A percentile compares a stretch with the other conserved stretches of the same genome.
Conservation (phyloP, 2,797 vertebrate genomes). For the Parauchenoglanis ngamensis region DNA sequence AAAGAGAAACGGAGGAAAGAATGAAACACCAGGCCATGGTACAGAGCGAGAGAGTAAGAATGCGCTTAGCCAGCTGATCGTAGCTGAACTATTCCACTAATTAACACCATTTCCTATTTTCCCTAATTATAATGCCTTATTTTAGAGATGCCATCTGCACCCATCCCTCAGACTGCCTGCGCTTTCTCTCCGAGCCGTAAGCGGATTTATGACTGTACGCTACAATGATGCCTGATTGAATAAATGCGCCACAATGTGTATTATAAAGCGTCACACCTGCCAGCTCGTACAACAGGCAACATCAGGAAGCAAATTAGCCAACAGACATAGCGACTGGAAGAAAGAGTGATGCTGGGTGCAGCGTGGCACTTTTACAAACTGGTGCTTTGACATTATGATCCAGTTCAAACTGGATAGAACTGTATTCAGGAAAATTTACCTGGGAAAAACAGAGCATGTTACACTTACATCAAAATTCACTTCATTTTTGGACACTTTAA, state of each 20-base stretch:
- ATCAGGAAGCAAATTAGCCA: conserved; percentile 38
- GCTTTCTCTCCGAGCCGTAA: conserved; percentile 36
- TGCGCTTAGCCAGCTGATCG: conserved; percentile 41
- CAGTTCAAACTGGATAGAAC: not conserved
- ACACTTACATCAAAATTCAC: not conserved
- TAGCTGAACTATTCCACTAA: conserved; percentile 50
- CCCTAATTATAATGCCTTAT: conserved; percentile 47
- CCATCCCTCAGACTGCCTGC: conserved; percentile 40
- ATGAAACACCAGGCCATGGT: conserved; percentile 30
- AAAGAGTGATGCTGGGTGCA: not conserved
- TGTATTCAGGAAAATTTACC: not conserved
- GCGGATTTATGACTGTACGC: conserved; percentile 46
- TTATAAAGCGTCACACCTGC: conserved; percentile 53
- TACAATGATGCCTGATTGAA: conserved; percentile 58
- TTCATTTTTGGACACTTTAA: not conserved
- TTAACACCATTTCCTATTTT: conserved; percentile 59
- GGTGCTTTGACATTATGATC: not conserved
- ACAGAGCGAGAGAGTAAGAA: conserved; percentile 25
- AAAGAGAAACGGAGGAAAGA: conserved; percentile 36
- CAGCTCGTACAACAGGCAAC: conserved; percentile 38
- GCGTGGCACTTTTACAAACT: not conserved
- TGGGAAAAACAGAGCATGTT: not conserved
- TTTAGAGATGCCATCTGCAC: conserved; percentile 56
- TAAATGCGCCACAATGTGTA: conserved; percentile 49
- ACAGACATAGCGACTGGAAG: conserved; percentile 3